These are phyloP conservation scores for Tromatobia lineatoria DNA, from an alignment of 2,888 invertebrate genomes.

Conservation along the genomic window DNA sequence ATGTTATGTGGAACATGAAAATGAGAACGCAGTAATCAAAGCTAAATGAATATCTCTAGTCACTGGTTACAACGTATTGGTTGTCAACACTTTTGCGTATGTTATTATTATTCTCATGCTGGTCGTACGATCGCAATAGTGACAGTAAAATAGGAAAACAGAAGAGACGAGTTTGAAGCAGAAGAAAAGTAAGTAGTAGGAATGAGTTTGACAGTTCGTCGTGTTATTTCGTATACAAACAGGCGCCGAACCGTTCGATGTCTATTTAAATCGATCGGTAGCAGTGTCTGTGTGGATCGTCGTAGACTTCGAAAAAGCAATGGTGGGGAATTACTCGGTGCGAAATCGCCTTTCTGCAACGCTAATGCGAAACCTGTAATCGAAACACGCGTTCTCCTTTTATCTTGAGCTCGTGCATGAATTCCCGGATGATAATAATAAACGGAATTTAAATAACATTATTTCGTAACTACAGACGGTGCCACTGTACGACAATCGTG, in stretches of 20 bases:
- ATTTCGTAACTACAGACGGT: slow-evolving; percentile 29
- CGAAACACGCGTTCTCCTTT: neutral
- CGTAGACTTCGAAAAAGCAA: neutral
- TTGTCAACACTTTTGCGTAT: slow-evolving; percentile 38
- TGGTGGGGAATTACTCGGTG: neutral
- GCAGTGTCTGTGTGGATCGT: slow-evolving; percentile 14
- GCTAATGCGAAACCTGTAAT: slow-evolving; percentile 9
- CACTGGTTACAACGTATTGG: neutral
- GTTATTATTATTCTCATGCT: slow-evolving; percentile 45
- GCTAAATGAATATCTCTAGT: slow-evolving; percentile 14
- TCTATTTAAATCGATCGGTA: slow-evolving; percentile 72
- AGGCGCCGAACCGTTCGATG: slow-evolving; percentile 39
- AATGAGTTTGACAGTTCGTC: slow-evolving; percentile 68
- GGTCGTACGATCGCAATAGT: slow-evolving; percentile 16
- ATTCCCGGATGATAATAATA: slow-evolving; percentile 25
- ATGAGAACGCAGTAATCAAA: slow-evolving; percentile 24
- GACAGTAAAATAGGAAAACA: slow-evolving; percentile 15
- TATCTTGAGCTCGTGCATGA: slow-evolving; percentile 31
- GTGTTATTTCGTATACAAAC: slow-evolving; percentile 77
- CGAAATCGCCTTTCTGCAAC: slow-evolving; percentile 34
- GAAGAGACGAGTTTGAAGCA: neutral
- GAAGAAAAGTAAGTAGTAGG: neutral
- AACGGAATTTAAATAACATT: slow-evolving; percentile 38
- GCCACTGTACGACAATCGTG: slow-evolving; percentile 16
- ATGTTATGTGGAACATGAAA: neutral